These are phyloP conservation scores for Spinus pinus DNA, from an alignment of 2,797 vertebrate species.

Conservation along the genomic window DNA sequence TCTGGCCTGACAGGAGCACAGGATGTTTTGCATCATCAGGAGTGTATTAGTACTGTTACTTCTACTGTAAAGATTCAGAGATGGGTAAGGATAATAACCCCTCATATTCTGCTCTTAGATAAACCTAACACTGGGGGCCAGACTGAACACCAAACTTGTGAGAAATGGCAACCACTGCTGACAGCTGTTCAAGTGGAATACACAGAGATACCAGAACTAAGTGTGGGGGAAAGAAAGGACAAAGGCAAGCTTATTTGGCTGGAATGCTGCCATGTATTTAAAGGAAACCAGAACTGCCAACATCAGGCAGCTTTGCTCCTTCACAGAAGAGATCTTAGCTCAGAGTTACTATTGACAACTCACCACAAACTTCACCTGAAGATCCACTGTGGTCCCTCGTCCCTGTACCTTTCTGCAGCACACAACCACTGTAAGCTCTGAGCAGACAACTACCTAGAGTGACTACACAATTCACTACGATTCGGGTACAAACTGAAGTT, in stretches of 20 bases:
- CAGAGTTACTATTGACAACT: neutral
- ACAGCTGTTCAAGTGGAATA: neutral
- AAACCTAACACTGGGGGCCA: neutral
- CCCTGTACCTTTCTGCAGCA: neutral
- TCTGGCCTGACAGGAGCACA: neutral
- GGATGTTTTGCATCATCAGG: neutral
- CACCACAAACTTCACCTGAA: neutral
- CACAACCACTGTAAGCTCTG: neutral
- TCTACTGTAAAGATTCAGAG: neutral
- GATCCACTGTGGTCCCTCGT: neutral
- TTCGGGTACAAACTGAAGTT: neutral
- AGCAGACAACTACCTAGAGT: neutral
- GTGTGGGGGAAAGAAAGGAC: neutral
- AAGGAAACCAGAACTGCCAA: constrained; percentile 1
- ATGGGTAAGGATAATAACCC: neutral
- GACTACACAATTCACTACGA: neutral
- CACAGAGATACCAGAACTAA: neutral
- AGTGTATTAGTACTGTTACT: neutral
- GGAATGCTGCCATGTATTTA: constrained; percentile 38
- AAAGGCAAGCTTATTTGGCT: neutral
- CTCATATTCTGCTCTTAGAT: neutral
- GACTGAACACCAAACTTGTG: neutral
- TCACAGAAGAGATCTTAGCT: neutral
- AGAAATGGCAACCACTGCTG: neutral
- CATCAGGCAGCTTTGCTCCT: neutral